Evolutionary conservation across 2,113 vertebrate genomes (phyloP).

Genomic region (Hippocampus comes): DNA sequence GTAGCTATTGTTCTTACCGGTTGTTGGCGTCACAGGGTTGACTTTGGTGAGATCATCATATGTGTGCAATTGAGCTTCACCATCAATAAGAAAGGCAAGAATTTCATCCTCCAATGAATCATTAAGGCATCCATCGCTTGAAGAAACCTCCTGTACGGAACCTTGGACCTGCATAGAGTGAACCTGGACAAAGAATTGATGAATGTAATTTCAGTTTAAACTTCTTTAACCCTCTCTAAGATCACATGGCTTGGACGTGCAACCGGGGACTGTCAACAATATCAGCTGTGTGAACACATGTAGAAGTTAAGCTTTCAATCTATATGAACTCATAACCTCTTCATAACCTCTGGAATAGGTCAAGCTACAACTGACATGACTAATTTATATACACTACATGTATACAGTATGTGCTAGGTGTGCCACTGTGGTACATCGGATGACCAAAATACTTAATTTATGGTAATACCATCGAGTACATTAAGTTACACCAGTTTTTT

Average conservation of each 20-base stretch:
- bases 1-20: conserved; percentile 71
- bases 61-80: conserved; percentile 80
- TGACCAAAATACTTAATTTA: neutral
- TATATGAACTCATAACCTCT: neutral
- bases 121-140: conserved; percentile 44
- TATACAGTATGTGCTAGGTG: neutral
- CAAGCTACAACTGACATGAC: neutral
- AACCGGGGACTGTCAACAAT: conserved; percentile 21
- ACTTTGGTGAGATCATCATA: conserved; percentile 94
- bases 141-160: conserved; percentile 36
- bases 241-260: conserved; percentile 17
- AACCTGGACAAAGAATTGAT: no score
- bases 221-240: conserved; percentile 13
- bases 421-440: neutral
- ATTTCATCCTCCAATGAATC: conserved; percentile 78
- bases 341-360: neutral
- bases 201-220: neutral
- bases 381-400: neutral
- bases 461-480: neutral
- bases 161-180: conserved; percentile 64
- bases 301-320: conserved; percentile 10
- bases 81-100: conserved; percentile 77
- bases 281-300: conserved; percentile 31
- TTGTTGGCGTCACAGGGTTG: conserved; percentile 87
- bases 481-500: neutral